Conservation (phyloP, 1,140 invertebrate species). For the Nautilus pompilius region DNA sequence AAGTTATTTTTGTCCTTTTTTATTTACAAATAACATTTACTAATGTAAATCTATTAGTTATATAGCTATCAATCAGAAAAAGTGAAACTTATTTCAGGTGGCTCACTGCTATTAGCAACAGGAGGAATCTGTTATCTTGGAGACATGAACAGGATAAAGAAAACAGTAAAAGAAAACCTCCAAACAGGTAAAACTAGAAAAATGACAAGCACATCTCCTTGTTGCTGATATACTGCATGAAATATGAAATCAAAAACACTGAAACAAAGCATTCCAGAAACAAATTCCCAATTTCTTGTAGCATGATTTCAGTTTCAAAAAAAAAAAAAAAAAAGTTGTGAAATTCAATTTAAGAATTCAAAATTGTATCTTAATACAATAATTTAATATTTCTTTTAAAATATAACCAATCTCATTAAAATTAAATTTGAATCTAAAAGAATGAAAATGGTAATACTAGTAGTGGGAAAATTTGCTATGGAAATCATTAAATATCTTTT, state of each 20-base stretch:
- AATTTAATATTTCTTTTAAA: not conserved
- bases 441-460: too few relatives aligned
- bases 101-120: constrained; percentile 25
- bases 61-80: not conserved
- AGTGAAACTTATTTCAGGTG: constrained; percentile 22
- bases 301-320: too few relatives aligned
- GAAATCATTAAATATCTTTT: too few relatives aligned
- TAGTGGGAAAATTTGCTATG: too few relatives aligned
- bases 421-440: too few relatives aligned
- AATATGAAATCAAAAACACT: not conserved
- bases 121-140: constrained; percentile 33
- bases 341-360: too few relatives aligned
- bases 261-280: not conserved
- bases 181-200: constrained; percentile 24
- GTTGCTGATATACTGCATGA: not conserved
- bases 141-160: constrained; percentile 28
- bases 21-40: not conserved
- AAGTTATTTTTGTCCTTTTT: not conserved
- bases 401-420: too few relatives aligned
- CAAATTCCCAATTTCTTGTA: not conserved
- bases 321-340: too few relatives aligned
- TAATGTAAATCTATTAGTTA: not conserved
- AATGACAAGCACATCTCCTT: not conserved
- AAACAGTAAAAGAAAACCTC: constrained; percentile 24
- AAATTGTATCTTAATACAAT: too few relatives aligned